A percentile compares a stretch with the other conserved stretches of the same genome.
Conservation (phyloP, 2,888 invertebrate species). For the Dasypolia templi region DNA sequence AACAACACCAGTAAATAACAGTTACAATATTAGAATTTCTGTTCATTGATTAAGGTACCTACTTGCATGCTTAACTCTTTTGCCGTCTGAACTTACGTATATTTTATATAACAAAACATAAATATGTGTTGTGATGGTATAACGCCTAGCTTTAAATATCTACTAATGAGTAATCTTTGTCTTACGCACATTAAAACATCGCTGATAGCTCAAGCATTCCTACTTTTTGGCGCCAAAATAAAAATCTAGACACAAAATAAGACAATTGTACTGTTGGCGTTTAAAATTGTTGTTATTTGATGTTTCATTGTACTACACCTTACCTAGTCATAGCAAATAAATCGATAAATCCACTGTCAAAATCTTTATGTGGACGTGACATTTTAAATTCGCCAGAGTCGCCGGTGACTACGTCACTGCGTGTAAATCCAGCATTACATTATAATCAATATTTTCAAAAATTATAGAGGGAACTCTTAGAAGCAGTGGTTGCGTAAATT, state of each 20-base stretch:
- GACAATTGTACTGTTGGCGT: no score
- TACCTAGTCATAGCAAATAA: not conserved
- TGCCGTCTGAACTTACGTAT: slow-evolving; percentile 34
- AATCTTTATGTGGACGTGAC: not conserved
- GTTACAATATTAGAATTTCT: not conserved
- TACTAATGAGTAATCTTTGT: slow-evolving; percentile 59
- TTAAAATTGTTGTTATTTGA: slow-evolving; percentile 9
- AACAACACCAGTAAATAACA: no score
- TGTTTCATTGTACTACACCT: slow-evolving; percentile 24
- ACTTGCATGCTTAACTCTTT: slow-evolving; percentile 34
- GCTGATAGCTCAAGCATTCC: slow-evolving; percentile 42
- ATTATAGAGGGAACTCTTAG: not conserved
- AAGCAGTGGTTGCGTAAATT: not conserved
- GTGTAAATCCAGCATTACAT: not conserved
- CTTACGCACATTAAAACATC: slow-evolving; percentile 55
- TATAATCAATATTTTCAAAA: not conserved
- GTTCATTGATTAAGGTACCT: slow-evolving; percentile 1
- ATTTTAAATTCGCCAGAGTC: not conserved
- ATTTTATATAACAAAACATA: slow-evolving; percentile 60
- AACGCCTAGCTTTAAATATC: slow-evolving; percentile 77
- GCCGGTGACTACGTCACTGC: not conserved
- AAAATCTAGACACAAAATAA: no score
- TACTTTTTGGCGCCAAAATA: slow-evolving; percentile 15
- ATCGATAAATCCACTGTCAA: not conserved
- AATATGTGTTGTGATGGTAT: slow-evolving; percentile 83